These are phyloP conservation scores for Mystacides longicornis DNA, from an alignment of 2,888 invertebrate species.

Conservation along the genomic window DNA sequence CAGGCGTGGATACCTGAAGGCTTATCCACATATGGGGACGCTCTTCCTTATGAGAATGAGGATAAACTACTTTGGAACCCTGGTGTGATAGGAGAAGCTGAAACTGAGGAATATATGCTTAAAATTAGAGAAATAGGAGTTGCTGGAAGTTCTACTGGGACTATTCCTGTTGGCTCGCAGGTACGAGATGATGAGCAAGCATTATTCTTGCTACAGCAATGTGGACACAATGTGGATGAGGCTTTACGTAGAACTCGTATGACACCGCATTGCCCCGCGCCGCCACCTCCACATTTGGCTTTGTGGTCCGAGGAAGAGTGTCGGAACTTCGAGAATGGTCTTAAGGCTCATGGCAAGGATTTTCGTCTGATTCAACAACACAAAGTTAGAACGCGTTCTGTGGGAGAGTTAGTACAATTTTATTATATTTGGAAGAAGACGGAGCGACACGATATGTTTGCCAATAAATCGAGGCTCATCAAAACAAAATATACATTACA, in stretches of 20 bases:
- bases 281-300: slow-evolving; percentile 66
- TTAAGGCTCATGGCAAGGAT: slow-evolving; percentile 91
- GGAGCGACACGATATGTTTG: slow-evolving; percentile 88
- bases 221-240: slow-evolving; percentile 92
- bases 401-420: slow-evolving; percentile 95
- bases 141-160: slow-evolving; percentile 38
- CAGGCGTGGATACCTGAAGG: slow-evolving; percentile 93
- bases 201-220: slow-evolving; percentile 81
- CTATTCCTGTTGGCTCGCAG: slow-evolving; percentile 66
- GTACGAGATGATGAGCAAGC: slow-evolving; percentile 86
- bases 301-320: slow-evolving; percentile 98
- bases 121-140: slow-evolving; percentile 49
- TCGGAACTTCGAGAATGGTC: slow-evolving; percentile 91
- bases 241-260: slow-evolving; percentile 75
- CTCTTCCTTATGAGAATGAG: slow-evolving; percentile 90
- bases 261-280: slow-evolving; percentile 44
- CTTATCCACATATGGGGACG: slow-evolving; percentile 85
- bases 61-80: slow-evolving; percentile 94
- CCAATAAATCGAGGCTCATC: slow-evolving; percentile 79
- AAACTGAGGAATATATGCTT: slow-evolving; percentile 74
- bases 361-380: slow-evolving; percentile 90
- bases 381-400: slow-evolving; percentile 89
- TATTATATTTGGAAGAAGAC: slow-evolving; percentile 98
- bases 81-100: slow-evolving; percentile 58
- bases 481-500: slow-evolving; percentile 89